Percentiles rank a stretch among this genome's conserved stretches.
These are phyloP conservation scores for fruit fly (Drosophila melanogaster) DNA, from an alignment of 1,140 invertebrate species.

Conservation along the genomic window DNA sequence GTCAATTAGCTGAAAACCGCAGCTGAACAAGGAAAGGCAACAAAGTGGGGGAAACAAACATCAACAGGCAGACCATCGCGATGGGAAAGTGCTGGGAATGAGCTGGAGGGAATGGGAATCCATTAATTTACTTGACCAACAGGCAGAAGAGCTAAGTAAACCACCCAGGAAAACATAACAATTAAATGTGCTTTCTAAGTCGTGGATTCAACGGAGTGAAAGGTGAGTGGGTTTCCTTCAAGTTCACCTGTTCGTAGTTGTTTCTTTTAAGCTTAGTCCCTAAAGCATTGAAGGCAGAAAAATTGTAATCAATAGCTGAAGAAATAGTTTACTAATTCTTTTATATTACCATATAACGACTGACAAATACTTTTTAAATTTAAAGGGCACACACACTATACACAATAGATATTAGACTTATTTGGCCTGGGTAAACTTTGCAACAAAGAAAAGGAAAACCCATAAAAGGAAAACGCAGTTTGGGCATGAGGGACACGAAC, in stretches of 20 bases:
- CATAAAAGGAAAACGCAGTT: background rate
- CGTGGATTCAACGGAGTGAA: conserved; percentile 10
- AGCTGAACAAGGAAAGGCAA: conserved; percentile 19
- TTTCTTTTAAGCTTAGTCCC: background rate
- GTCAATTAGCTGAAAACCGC: conserved; percentile 48
- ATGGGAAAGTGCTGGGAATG: background rate
- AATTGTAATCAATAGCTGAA: conserved; percentile 1
- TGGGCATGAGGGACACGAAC: background rate
- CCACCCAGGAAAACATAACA: conserved; percentile 46
- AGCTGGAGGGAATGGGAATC: conserved; percentile 4
- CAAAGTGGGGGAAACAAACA: conserved; percentile 20
- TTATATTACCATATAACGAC: too few relatives aligned
- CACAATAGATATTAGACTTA: background rate
- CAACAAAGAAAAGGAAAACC: background rate
- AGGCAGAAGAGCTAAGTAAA: conserved; percentile 39
- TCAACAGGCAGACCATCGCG: background rate
- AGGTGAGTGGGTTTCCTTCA: conserved; percentile 6
- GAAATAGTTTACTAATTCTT: background rate
- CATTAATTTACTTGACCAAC: conserved; percentile 50
- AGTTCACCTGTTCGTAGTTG: conserved; percentile 1
- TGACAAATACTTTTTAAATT: background rate
- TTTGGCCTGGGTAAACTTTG: background rate
- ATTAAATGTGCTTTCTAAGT: conserved; percentile 45
- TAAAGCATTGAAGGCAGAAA: background rate
- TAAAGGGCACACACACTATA: too few relatives aligned